A percentile compares a stretch with the other conserved stretches of the same genome.
These are phyloP conservation scores for Sipha flava DNA, from an alignment of 1,140 invertebrate genomes.

Conservation along the genomic window DNA sequence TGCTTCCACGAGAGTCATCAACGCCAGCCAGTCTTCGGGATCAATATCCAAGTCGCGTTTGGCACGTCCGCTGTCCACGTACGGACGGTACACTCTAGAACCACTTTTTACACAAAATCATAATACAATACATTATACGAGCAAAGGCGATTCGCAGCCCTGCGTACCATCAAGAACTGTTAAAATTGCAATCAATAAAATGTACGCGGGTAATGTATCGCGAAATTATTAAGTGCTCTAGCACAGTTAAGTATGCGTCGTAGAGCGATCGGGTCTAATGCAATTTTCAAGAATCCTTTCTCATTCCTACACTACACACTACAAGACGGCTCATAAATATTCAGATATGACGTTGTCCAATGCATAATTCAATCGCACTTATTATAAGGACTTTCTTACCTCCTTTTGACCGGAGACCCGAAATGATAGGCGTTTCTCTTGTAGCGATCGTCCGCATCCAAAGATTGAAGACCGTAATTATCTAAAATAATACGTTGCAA, in stretches of 20 bases:
- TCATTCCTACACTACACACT: too few species aligned
- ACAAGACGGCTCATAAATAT: background rate
- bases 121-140: background rate
- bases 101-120: background rate
- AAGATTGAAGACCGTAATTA: background rate
- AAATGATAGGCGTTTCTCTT: conserved; percentile 18
- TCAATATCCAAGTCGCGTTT: conserved; percentile 44
- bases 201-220: background rate
- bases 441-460: conserved; percentile 7
- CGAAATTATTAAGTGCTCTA: too few species aligned
- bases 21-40: conserved; percentile 43
- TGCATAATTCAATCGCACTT: background rate
- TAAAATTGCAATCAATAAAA: background rate
- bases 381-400: background rate
- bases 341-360: background rate
- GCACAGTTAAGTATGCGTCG: background rate
- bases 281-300: background rate
- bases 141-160: too few species aligned
- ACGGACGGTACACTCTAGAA: background rate
- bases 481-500: conserved; percentile 2
- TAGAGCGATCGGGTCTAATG: background rate
- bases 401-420: conserved; percentile 13
- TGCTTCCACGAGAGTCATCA: conserved; percentile 44
- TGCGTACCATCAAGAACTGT: background rate
- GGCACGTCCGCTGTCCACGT: conserved; percentile 25